phyloP scores from a whole-genome alignment of 2,113 vertebrate genomes.

The Mionectes macconnelli region DNA sequence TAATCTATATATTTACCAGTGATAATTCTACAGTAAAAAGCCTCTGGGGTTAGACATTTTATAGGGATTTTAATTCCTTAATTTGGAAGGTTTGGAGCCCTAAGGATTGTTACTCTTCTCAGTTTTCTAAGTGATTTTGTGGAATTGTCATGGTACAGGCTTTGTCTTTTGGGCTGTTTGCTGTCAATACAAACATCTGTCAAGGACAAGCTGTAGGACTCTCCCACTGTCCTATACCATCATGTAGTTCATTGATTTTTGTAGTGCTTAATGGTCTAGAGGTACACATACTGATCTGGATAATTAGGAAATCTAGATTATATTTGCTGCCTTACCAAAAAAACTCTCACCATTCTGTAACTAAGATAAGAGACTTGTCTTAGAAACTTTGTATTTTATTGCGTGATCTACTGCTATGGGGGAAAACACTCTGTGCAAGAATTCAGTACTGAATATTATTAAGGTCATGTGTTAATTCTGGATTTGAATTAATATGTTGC shows the following conservation, averaged over 20 bases:
- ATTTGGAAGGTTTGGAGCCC: conserved; percentile 44
- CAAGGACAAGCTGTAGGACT: conserved; percentile 42
- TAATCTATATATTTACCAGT: conserved; percentile 59
- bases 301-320: background rate
- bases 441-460: background rate
- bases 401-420: background rate
- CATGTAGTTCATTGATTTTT: background rate
- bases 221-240: background rate
- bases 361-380: background rate
- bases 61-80: conserved; percentile 53
- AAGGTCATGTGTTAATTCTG: background rate
- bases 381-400: background rate
- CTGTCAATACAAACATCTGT: conserved; percentile 55
- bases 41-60: background rate
- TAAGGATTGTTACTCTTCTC: conserved; percentile 1
- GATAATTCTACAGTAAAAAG: conserved; percentile 40
- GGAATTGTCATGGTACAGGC: conserved; percentile 20
- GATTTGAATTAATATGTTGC: background rate
- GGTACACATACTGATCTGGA: background rate
- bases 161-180: conserved; percentile 47
- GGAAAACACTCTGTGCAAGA: background rate
- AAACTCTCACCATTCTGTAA: background rate
- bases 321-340: background rate
- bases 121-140: conserved; percentile 24
- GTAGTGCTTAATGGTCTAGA: background rate